Percentiles rank a stretch among this genome's conserved stretches.
Evolutionary conservation across 2,797 vertebrate species (phyloP).

Genomic region (Discoglossus pictus): DNA sequence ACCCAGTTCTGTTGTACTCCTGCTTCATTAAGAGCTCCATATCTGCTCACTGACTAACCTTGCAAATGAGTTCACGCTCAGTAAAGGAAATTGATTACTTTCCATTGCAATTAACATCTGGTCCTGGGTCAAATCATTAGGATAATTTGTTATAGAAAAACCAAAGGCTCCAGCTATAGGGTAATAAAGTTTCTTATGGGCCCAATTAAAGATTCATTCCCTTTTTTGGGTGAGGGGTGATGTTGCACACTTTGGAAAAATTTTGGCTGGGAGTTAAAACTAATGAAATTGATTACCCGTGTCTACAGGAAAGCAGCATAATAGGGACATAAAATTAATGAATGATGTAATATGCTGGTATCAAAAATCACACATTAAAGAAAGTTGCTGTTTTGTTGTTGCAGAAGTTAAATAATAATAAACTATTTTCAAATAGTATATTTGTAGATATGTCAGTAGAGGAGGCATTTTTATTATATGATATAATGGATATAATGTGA

Average conservation of each 20-base stretch:
- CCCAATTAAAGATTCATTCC: constrained; percentile 67
- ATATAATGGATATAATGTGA: no score
- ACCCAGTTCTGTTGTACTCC: constrained; percentile 58
- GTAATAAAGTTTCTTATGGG: constrained; percentile 72
- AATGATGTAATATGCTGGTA: neutral
- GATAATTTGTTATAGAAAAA: constrained; percentile 76
- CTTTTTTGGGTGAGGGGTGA: constrained; percentile 49
- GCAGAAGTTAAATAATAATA: no score
- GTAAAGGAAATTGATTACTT: constrained; percentile 82
- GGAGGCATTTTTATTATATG: no score
- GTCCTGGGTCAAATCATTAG: constrained; percentile 76
- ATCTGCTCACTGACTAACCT: constrained; percentile 68
- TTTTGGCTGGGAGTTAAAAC: constrained; percentile 36
- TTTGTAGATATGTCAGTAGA: no score
- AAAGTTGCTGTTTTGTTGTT: no score
- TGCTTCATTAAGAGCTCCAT: constrained; percentile 70
- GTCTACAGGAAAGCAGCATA: constrained; percentile 45
- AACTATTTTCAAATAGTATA: no score
- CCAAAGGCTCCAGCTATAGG: constrained; percentile 64
- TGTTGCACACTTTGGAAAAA: constrained; percentile 37
- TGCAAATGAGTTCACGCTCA: constrained; percentile 71
- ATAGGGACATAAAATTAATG: neutral
- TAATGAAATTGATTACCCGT: constrained; percentile 54
- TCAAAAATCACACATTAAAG: neutral
- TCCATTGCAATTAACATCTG: constrained; percentile 81